These are phyloP conservation scores for Lordiphosa mommai DNA, from an alignment of 1,140 invertebrate species.

Conservation along the genomic window DNA sequence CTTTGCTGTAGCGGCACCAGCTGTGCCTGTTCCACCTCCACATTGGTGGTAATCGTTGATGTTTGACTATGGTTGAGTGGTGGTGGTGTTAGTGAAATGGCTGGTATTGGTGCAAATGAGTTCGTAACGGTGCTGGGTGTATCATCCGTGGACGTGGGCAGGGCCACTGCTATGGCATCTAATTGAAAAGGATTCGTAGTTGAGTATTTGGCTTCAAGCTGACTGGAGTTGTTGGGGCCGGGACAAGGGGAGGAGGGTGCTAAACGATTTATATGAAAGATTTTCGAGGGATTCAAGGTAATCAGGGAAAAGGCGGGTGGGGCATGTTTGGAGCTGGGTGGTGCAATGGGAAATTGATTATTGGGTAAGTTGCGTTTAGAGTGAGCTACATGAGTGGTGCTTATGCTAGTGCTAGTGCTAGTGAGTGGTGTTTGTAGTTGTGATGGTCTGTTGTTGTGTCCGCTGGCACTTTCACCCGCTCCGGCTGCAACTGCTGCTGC, in stretches of 20 bases:
- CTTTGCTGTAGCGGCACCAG: conserved; percentile 30
- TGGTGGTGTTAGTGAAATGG: conserved; percentile 67
- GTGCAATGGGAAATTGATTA: conserved; percentile 34
- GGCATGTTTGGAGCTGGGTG: conserved; percentile 39
- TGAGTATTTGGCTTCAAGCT: conserved; percentile 54
- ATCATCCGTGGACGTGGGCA: conserved; percentile 34
- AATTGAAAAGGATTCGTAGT: conserved; percentile 68
- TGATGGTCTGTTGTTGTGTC: conserved; percentile 1
- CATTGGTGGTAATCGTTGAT: conserved; percentile 26
- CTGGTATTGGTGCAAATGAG: conserved; percentile 52
- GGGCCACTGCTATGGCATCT: conserved; percentile 75
- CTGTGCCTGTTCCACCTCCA: conserved; percentile 69
- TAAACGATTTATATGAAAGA: conserved; percentile 9
- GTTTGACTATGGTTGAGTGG: conserved; percentile 35
- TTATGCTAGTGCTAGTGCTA: conserved; percentile 29
- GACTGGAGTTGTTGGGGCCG: background rate
- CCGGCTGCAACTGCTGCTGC: conserved; percentile 4
- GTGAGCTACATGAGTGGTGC: conserved; percentile 26
- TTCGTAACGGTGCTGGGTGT: conserved; percentile 15
- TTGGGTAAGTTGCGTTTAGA: conserved; percentile 20
- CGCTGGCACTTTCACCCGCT: conserved; percentile 9
- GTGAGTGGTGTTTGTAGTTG: conserved; percentile 19
- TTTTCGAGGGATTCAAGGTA: conserved; percentile 37
- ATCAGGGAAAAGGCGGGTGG: conserved; percentile 52
- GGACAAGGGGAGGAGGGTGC: background rate